A percentile compares a stretch with the other conserved stretches of the same genome.
These are phyloP conservation scores for Drosophila quadrilineata DNA, from an alignment of 1,140 invertebrate genomes.

Conservation along the genomic window DNA sequence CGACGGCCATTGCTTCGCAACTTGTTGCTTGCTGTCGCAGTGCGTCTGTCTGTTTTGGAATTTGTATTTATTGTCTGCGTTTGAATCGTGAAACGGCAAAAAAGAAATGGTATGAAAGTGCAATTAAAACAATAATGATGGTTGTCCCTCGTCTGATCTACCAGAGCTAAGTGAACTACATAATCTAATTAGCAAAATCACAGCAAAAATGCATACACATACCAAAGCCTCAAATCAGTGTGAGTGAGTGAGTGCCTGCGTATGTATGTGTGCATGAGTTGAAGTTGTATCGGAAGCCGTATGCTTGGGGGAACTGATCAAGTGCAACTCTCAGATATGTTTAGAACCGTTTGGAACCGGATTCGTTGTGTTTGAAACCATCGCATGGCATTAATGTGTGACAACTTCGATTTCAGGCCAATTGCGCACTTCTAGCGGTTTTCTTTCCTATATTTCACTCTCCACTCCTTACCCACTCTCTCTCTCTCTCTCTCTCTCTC, in stretches of 20 bases:
- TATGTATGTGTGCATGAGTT: background rate
- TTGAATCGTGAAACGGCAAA: conserved; percentile 29
- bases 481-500: conserved; percentile 2
- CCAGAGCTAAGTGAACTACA: background rate
- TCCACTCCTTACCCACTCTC: too few species aligned
- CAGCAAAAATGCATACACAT: background rate
- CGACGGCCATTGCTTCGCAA: conserved; percentile 72
- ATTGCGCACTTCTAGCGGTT: conserved; percentile 53
- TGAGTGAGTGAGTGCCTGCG: background rate
- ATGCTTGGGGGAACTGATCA: conserved; percentile 19
- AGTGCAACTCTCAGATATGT: conserved; percentile 53
- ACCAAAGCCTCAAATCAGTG: background rate
- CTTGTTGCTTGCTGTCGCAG: conserved; percentile 60
- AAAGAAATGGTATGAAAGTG: conserved; percentile 13
- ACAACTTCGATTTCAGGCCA: conserved; percentile 37
- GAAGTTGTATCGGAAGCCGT: conserved; percentile 14
- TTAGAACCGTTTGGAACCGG: conserved; percentile 68
- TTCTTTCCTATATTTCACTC: too few species aligned
- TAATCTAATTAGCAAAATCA: conserved; percentile 3
- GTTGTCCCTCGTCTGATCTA: background rate
- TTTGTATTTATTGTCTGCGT: conserved; percentile 50
- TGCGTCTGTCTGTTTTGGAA: conserved; percentile 39
- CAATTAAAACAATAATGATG: background rate
- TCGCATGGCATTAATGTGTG: conserved; percentile 44
- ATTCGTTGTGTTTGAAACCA: conserved; percentile 43